Evolutionary conservation across 2,888 invertebrate species (phyloP), one percentile per base, ranked within the genome.

Genomic region (Anorthoa munda): DNA sequence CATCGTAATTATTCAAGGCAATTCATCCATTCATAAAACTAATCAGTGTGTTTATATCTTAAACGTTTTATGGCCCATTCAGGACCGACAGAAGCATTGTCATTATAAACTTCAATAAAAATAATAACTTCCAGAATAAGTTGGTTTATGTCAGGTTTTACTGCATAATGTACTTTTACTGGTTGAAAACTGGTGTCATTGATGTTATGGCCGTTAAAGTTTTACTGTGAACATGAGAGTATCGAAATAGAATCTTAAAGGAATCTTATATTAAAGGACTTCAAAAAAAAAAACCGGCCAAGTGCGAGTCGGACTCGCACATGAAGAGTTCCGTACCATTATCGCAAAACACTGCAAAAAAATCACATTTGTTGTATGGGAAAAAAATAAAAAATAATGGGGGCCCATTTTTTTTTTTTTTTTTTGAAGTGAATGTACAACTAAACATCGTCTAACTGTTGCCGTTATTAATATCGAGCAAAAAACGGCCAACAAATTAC

Each of bases 21-120:
- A 81, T 80, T 81, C 68, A 81, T 77, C 78, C 76, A 87, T 83
- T 87, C 84, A 87, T 86, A 81, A 86, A 83, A 87, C 48, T 83
- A 75, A 87, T 85, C 70, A 86, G 68, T 71, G 59, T 63, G 75
- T 69, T 66, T 75, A 67, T 75, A 79, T 75, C 75, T 84, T 72
- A 77, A 85, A 75, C 75, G 85, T 77, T 87, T 87, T 86, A 87
- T 82, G 58, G 75, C 60, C 75, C 74, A 80, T 84, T 79, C 76
- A 66, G 31, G 70, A 63, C 63, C 65, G 51, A 61, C 71, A 63
- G 64, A 65, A 68, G 65, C 72, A 80, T 72, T 83, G 71, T 74
- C 71, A 67, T 76, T 72, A 76, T 68, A 73, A 83, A 73, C 66
- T 66, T 69, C 60, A 73, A 77, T 79, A 77, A 67, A 79, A 80